These are phyloP conservation scores for Zapornia atra DNA, from an alignment of 2,113 vertebrate species.

Conservation along the genomic window DNA sequence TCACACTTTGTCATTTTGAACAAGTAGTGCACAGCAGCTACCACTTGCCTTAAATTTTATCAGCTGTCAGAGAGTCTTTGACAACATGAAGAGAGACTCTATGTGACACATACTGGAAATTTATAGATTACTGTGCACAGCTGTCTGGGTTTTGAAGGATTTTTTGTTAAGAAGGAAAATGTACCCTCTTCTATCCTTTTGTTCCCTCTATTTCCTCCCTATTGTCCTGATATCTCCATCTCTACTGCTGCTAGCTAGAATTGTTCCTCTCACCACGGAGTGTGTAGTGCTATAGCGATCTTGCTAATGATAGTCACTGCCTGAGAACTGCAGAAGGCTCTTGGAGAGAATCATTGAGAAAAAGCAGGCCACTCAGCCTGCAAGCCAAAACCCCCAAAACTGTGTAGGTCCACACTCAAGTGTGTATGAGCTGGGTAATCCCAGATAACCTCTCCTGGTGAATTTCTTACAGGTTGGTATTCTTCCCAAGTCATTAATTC, in stretches of 20 bases:
- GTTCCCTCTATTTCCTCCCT: background rate
- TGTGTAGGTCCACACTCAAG: background rate
- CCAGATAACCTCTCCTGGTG: background rate
- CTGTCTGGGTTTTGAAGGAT: background rate
- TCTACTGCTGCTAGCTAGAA: background rate
- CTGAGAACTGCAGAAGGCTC: background rate
- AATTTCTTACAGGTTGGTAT: background rate
- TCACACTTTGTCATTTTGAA: background rate
- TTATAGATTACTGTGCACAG: conserved; percentile 12
- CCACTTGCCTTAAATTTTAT: conserved; percentile 26
- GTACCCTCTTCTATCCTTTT: background rate
- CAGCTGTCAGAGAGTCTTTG: conserved; percentile 19
- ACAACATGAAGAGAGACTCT: background rate
- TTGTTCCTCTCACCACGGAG: background rate
- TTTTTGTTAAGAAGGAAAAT: background rate
- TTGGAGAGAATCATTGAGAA: background rate
- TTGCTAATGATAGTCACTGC: background rate
- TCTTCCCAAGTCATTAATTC: background rate
- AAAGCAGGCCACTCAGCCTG: background rate
- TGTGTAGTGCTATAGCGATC: background rate
- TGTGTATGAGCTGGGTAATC: background rate
- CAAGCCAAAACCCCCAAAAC: background rate
- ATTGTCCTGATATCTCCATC: background rate
- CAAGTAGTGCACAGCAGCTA: background rate
- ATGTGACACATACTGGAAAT: conserved; percentile 12